Evolutionary conservation across 2,888 invertebrate genomes (phyloP).

Genomic region (Podotricha telesiphe): DNA sequence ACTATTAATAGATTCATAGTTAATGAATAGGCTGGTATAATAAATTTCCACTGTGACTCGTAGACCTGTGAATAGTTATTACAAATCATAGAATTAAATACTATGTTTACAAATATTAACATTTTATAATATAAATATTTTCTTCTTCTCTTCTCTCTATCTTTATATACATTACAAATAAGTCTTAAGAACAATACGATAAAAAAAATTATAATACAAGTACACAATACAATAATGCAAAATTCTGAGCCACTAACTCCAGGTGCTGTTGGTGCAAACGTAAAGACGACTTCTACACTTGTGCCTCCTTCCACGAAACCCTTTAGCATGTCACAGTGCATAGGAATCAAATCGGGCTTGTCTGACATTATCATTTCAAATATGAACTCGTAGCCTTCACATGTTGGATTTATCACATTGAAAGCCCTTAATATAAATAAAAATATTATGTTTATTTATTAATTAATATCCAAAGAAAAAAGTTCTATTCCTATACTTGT

Average conservation of each 20-base stretch:
- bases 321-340: constrained; percentile 84
- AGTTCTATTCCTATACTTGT: not conserved
- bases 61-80: constrained; percentile 62
- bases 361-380: constrained; percentile 80
- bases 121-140: not conserved
- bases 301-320: constrained; percentile 85
- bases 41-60: constrained; percentile 87
- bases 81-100: no score
- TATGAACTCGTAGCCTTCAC: constrained; percentile 82
- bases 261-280: constrained; percentile 85
- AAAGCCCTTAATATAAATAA: constrained; percentile 75
- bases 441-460: not conserved
- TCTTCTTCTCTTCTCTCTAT: no score
- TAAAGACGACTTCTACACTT: constrained; percentile 84
- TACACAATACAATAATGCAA: no score
- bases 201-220: no score
- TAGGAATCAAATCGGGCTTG: constrained; percentile 73
- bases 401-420: constrained; percentile 86
- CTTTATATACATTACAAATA: no score
- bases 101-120: no score
- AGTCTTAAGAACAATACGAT: no score
- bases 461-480: not conserved
- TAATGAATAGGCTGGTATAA: constrained; percentile 83
- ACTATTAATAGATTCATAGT: constrained; percentile 84
- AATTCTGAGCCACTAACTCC: no score